Conservation (phyloP, 64 coral and sea anemone species). For the Trachythela sp. region DNA sequence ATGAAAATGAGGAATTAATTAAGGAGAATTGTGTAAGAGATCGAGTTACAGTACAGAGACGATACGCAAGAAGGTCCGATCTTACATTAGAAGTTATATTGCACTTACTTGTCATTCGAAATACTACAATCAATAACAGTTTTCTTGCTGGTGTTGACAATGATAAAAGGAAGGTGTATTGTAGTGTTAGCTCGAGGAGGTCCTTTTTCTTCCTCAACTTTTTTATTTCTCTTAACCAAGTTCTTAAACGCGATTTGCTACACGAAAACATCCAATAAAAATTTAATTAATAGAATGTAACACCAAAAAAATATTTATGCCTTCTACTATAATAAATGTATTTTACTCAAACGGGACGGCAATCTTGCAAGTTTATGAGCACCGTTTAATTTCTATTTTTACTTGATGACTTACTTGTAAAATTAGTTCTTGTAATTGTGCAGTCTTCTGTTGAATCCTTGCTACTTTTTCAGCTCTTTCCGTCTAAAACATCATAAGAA, state of each 20-base stretch:
- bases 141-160: conserved; percentile 99
- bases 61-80: no score
- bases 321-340: no score
- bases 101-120: conserved; percentile 97
- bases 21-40: no score
- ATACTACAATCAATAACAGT: conserved; percentile 99
- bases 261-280: neutral
- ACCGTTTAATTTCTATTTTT: neutral
- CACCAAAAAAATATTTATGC: no score
- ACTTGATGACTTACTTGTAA: conserved; percentile 60
- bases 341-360: no score
- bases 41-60: no score
- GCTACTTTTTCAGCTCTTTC: conserved; percentile 86
- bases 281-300: neutral
- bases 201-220: conserved; percentile 72
- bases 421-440: conserved; percentile 91
- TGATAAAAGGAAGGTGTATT: conserved; percentile 96
- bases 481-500: conserved; percentile 35
- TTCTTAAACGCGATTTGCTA: conserved; percentile 99
- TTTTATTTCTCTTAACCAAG: conserved; percentile 82
- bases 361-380: no score
- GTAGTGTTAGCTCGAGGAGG: conserved; percentile 83
- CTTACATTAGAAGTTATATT: neutral
- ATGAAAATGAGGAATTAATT: no score
- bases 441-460: conserved; percentile 93